Base-by-base conservation (phyloP, 2,888 invertebrate genomes). In the Cerceris rybyensis region DNA sequence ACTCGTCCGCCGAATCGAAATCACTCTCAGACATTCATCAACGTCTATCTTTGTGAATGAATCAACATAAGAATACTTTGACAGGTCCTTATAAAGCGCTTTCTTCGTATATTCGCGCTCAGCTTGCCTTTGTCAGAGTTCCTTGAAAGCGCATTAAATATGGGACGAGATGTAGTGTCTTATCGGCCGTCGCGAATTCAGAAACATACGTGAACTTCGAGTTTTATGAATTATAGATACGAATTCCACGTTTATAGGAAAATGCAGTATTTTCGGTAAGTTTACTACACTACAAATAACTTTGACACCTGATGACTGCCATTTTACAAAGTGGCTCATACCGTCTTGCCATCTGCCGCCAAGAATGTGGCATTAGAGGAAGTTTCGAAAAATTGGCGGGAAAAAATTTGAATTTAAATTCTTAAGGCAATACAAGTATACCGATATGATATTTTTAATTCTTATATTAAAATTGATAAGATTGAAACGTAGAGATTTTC, bases 1-100 rank as follows among this genome's bases (percentile, higher is more conserved):
- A 95, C 94, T 97, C 97, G 91, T 95, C 95, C 88, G 94, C 94
- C 91, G 93, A 93, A 88, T 95, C 95, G 92, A 93, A 93, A 88
- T 95, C 94, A 90, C 93, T 93, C 88, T 93, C 93, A 92, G 93
- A 93, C 93, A 93, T 93, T 92, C 93, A 93, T 90, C 77, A 84
- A 86, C 74, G 46, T 70, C 74, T 84, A 64, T 67, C 46, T 13
- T 42, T 65, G 58, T 46, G 49, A 65, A 61, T 9, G 39, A 52
- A 52, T 72, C 55, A 42, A 67, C 63, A 66, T 50, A 65, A 71
- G 49, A 61, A 60, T 8, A 52, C 42, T 67, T 57, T 75, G 64
- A 80, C 63, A 79, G 61, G 16, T 50, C 43, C 57, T 11, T 41
- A 11, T 11, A 61, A 28, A 49, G 14, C 13, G 54, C 1, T 58